Conservation (phyloP, 2,113 vertebrate species). For the Strix aluco region DNA sequence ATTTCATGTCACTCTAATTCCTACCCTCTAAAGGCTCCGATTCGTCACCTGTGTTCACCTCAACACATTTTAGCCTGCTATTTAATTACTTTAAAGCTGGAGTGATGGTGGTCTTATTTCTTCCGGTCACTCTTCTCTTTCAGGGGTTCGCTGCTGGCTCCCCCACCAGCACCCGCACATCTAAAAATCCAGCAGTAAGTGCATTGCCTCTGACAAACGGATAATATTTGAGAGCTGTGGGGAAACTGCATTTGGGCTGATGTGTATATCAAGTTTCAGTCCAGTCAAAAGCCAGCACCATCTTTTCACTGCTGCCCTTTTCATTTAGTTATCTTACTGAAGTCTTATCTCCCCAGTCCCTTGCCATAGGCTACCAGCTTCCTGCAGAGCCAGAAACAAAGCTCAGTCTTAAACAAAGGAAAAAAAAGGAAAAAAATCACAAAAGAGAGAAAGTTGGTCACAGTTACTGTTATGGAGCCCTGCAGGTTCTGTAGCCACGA, state of each 20-base stretch:
- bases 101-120: neutral
- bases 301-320: constrained; percentile 69
- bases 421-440: constrained; percentile 42
- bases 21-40: neutral
- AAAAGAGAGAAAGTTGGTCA: constrained; percentile 60
- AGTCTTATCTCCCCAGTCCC: constrained; percentile 63
- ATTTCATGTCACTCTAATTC: neutral
- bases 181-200: neutral
- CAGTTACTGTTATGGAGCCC: constrained; percentile 57
- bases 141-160: neutral
- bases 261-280: constrained; percentile 41
- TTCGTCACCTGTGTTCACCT: constrained; percentile 6
- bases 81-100: neutral
- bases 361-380: constrained; percentile 65
- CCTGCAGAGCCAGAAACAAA: constrained; percentile 65
- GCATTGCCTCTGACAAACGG: neutral
- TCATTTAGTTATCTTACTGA: constrained; percentile 65
- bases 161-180: neutral
- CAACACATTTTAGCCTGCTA: neutral
- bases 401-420: constrained; percentile 61
- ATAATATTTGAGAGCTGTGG: neutral
- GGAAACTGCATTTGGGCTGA: constrained; percentile 30
- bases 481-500: constrained; percentile 32
- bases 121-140: neutral
- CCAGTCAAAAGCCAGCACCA: constrained; percentile 59